Conservation (phyloP, 1,140 invertebrate genomes). For the Euschistus heros region DNA sequence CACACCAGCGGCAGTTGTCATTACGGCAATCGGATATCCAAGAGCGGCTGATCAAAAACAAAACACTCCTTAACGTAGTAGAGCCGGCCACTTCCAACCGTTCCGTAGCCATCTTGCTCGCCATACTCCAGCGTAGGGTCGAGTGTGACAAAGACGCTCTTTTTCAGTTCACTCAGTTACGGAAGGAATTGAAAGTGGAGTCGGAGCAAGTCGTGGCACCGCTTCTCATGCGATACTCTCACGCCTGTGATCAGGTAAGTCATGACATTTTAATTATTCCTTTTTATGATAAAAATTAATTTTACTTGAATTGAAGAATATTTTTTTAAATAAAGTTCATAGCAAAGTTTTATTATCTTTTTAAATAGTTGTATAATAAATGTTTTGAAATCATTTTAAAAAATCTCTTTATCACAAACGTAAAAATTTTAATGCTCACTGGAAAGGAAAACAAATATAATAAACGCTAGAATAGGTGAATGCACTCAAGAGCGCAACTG, state of each 20-base stretch:
- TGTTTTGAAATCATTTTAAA: no score
- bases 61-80: conserved; percentile 72
- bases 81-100: conserved; percentile 51
- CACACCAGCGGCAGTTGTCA: conserved; percentile 77
- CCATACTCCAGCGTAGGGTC: conserved; percentile 50
- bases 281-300: neutral
- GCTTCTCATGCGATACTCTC: conserved; percentile 70
- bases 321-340: no score
- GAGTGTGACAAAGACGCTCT: conserved; percentile 59
- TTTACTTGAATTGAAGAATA: no score
- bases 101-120: conserved; percentile 42
- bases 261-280: neutral
- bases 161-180: conserved; percentile 56
- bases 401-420: no score
- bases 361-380: no score
- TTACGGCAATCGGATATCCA: conserved; percentile 71
- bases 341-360: no score
- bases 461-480: no score
- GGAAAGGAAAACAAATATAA: no score
- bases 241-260: conserved; percentile 57
- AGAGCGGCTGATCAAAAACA: conserved; percentile 82
- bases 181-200: conserved; percentile 47
- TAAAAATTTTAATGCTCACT: no score
- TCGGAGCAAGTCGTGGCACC: conserved; percentile 54
- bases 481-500: no score